phyloP scores from a whole-genome alignment of 2,113 vertebrate genomes.

The Aegithalos caudatus region DNA sequence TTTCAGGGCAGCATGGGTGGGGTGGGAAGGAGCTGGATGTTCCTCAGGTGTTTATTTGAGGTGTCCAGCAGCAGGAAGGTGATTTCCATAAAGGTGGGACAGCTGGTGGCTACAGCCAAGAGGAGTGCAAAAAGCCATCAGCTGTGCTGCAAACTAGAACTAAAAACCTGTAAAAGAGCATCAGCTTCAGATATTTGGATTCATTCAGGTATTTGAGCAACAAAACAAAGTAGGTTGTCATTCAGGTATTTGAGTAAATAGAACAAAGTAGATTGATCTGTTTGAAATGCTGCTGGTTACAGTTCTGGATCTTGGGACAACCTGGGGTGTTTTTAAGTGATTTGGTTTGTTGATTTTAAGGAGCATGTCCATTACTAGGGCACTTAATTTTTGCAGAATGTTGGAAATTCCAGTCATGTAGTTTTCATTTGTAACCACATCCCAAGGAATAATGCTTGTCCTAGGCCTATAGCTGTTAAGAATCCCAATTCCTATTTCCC shows the following conservation, averaged over 20 bases:
- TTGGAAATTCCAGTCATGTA: not conserved
- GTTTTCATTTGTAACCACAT: not conserved
- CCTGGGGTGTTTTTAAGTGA: not conserved
- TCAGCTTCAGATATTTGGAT: not conserved
- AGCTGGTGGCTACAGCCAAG: not conserved
- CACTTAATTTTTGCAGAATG: not conserved
- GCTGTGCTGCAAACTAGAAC: not conserved
- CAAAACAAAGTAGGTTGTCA: not conserved
- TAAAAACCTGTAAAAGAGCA: not conserved
- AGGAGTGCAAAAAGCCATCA: not conserved
- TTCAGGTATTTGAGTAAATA: not conserved
- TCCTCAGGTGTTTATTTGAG: not conserved
- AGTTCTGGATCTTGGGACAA: not conserved
- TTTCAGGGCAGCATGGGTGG: not conserved
- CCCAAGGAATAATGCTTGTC: not conserved
- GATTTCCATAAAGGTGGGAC: not conserved
- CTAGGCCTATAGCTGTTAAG: not conserved
- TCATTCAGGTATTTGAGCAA: not conserved
- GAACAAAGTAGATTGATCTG: not conserved
- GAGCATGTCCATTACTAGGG: not conserved
- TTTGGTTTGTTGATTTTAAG: not conserved
- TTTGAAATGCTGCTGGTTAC: not conserved
- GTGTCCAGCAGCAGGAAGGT: not conserved
- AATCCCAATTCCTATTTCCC: not conserved
- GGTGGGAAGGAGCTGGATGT: not conserved